phyloP scores from a whole-genome alignment of 64 coral and sea anemone genomes.

The Montipora sp. region DNA sequence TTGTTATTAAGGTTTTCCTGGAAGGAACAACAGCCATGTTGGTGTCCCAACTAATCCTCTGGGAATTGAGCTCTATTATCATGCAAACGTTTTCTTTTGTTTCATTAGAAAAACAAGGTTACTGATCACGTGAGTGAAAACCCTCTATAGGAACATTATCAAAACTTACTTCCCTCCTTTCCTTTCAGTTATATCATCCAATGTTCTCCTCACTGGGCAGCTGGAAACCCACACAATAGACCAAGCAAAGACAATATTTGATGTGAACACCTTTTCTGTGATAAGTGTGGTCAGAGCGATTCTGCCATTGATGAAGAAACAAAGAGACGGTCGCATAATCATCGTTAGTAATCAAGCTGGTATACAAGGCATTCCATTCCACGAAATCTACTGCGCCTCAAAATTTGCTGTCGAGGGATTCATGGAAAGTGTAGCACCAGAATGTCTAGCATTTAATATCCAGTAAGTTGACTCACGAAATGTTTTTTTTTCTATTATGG shows the following conservation, averaged over 20 bases:
- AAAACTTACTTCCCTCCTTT: background rate
- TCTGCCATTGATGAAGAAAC: slow-evolving; percentile 92
- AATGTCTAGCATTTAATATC: slow-evolving; percentile 93
- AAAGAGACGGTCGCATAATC: slow-evolving; percentile 83
- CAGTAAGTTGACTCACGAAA: slow-evolving; percentile 71
- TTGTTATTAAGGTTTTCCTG: no score
- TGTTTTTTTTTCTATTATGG: no score
- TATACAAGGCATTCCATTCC: slow-evolving; percentile 90
- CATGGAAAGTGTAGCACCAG: slow-evolving; percentile 90
- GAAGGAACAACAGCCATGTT: no score
- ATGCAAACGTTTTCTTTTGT: no score
- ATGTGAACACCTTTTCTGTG: slow-evolving; percentile 87
- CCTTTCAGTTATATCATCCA: slow-evolving; percentile 88
- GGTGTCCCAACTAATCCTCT: no score
- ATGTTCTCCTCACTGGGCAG: slow-evolving; percentile 86
- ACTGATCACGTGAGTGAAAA: no score
- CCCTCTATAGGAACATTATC: background rate
- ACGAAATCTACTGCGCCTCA: slow-evolving; percentile 90
- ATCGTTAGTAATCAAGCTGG: slow-evolving; percentile 94
- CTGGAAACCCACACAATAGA: slow-evolving; percentile 92
- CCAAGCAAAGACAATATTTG: slow-evolving; percentile 87
- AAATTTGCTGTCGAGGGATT: slow-evolving; percentile 98
- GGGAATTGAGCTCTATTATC: no score
- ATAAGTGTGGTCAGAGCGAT: slow-evolving; percentile 80
- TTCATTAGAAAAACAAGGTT: no score